phyloP scores from a whole-genome alignment of 2,888 invertebrate genomes.

The Eremobia ochroleuca region DNA sequence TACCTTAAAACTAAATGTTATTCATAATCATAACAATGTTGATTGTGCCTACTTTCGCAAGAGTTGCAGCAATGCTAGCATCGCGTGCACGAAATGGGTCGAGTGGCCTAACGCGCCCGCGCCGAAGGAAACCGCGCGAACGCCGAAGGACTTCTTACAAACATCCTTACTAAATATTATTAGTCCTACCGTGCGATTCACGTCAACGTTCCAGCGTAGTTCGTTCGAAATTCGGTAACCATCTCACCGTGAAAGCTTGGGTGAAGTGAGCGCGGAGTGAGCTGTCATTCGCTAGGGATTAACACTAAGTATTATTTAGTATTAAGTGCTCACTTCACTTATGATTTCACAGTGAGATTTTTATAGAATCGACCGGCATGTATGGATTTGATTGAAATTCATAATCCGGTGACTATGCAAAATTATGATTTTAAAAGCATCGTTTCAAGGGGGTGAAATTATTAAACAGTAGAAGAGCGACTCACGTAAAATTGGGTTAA shows the following conservation, averaged over 20 bases:
- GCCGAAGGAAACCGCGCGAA: slow-evolving; percentile 40
- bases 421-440: background rate
- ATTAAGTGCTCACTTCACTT: too few relatives aligned
- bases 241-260: too few relatives aligned
- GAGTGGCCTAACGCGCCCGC: slow-evolving; percentile 41
- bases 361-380: too few relatives aligned
- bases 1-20: slow-evolving; percentile 20
- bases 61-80: slow-evolving; percentile 48
- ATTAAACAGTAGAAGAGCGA: background rate
- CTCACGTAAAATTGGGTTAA: too few relatives aligned
- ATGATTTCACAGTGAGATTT: too few relatives aligned
- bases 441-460: background rate
- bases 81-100: slow-evolving; percentile 64
- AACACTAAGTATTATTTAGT: too few relatives aligned
- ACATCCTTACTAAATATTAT: slow-evolving; percentile 51
- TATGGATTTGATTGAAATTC: background rate
- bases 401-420: background rate
- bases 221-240: too few relatives aligned
- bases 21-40: slow-evolving; percentile 26
- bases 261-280: too few relatives aligned
- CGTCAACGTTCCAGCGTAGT: too few relatives aligned
- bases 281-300: too few relatives aligned
- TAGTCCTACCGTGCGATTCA: too few relatives aligned
- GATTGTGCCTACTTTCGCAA: slow-evolving; percentile 42
- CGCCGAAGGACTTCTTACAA: slow-evolving; percentile 53